Evolutionary conservation across 2,113 vertebrate genomes (phyloP).

Genomic region (Corydoras sp.): DNA sequence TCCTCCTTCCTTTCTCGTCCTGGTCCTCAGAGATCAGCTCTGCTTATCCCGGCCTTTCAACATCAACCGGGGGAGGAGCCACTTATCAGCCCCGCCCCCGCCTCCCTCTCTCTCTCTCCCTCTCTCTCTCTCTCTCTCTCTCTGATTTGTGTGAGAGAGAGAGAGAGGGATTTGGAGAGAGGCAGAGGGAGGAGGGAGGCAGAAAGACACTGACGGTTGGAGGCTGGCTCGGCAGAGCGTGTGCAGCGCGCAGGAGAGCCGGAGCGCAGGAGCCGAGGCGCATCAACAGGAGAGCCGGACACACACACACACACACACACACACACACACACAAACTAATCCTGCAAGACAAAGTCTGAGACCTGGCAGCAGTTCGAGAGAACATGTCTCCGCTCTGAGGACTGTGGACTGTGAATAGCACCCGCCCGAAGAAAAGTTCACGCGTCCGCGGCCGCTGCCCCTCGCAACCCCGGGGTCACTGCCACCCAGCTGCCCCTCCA

Average conservation of each 20-base stretch:
- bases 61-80: slow-evolving; percentile 56
- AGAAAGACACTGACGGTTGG: slow-evolving; percentile 47
- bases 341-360: not conserved
- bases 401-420: slow-evolving; percentile 31
- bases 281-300: slow-evolving; percentile 53
- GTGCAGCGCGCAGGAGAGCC: slow-evolving; percentile 47
- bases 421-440: slow-evolving; percentile 55
- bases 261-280: slow-evolving; percentile 37
- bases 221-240: slow-evolving; percentile 61
- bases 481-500: slow-evolving; percentile 28
- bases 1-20: slow-evolving; percentile 25
- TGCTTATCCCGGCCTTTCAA: slow-evolving; percentile 46
- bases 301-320: not conserved
- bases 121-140: too few relatives aligned
- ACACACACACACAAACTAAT: slow-evolving; percentile 30
- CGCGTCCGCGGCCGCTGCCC: slow-evolving; percentile 10
- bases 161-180: slow-evolving; percentile 47
- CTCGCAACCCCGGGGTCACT: slow-evolving; percentile 53
- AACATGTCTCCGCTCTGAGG: slow-evolving; percentile 16
- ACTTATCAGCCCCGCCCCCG: slow-evolving; percentile 42
- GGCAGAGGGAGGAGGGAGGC: slow-evolving; percentile 38
- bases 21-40: slow-evolving; percentile 54
- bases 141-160: not conserved
- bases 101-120: slow-evolving; percentile 45
- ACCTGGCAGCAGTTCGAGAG: not conserved